phyloP scores from a whole-genome alignment of 2,797 vertebrate species.

The Fundulus diaphanus region DNA sequence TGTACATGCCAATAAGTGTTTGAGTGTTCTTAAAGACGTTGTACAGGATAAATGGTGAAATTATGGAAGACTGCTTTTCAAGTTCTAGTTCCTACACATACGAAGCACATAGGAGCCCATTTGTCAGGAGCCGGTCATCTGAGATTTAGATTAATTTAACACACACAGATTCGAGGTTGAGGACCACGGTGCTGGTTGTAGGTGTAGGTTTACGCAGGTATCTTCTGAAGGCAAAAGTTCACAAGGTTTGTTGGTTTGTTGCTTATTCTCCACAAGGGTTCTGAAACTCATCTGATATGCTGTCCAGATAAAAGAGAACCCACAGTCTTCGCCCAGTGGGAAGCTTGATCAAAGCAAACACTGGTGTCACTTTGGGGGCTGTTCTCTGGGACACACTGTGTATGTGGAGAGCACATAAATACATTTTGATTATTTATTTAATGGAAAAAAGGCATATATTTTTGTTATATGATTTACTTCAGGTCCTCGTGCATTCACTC shows the following conservation, averaged over 20 bases:
- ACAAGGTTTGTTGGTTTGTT: neutral
- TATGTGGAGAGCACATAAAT: neutral
- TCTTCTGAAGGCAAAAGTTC: neutral
- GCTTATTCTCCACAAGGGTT: neutral
- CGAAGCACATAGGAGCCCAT: neutral
- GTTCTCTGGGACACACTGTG: neutral
- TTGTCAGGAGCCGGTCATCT: neutral
- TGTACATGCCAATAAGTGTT: neutral
- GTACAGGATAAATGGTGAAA: neutral
- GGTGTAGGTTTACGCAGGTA: neutral
- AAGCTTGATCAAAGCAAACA: neutral
- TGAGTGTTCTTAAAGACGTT: neutral
- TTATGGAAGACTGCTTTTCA: neutral
- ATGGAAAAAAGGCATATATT: neutral
- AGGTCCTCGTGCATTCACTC: neutral
- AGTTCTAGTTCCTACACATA: neutral
- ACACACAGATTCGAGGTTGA: neutral
- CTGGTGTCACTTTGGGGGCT: neutral
- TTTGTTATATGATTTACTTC: neutral
- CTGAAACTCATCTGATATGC: neutral
- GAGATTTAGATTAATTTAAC: neutral
- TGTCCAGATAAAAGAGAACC: neutral
- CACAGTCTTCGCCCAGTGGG: neutral
- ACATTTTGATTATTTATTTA: neutral
- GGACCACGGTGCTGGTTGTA: neutral